Base-by-base conservation (phyloP, 2,797 vertebrate genomes). In the Epinephelus malabaricus region DNA sequence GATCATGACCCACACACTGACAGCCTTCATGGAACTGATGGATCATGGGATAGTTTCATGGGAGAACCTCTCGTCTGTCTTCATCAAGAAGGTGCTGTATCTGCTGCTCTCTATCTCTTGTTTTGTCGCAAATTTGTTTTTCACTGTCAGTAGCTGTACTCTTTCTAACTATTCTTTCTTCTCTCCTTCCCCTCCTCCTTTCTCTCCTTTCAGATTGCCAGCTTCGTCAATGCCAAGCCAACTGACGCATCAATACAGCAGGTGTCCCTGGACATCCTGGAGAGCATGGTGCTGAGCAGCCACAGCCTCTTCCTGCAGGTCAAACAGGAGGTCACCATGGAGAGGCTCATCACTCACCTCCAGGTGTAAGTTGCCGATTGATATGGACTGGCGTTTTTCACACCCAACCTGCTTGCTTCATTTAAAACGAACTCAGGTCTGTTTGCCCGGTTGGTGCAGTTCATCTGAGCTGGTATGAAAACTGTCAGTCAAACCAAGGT, bases 21-120 rank as follows among this genome's bases (percentile, higher is more conserved):
- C 93, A 15, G 96, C 95, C 70, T 99, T 99, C 92, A 96, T 96
- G 93, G 97, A 99, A 85, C 95, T 99, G 86, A 99, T 99, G 98
- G 97, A 99, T 85, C 98, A 99, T 0, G 98, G 98, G 3, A 96
- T 99, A 64, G 97, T 99, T 54, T 99, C 98, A 40, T 99, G 98
- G 98, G 97, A 98, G 92, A 98, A 97, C n/a, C 97, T 99, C 54
- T 98, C 97, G 0, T 89, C 92, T 9, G 66, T 96, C 69, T 99
- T 99, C 89, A 97, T 98, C 84, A 97, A 96, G 90, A 99, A 98
- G 95, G 98, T 98, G 63, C 45, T 7, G 38, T 14, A 40, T 15
- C 46, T 46, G 45, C 21, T 12, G 0, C 60, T n/a, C 0, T 55
- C 15, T 4, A 7, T 11, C 11, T 67, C 23, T 13, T 25, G 2